Evolutionary conservation across 2,113 vertebrate genomes (phyloP).

Genomic region (Pogonocichla stellata): DNA sequence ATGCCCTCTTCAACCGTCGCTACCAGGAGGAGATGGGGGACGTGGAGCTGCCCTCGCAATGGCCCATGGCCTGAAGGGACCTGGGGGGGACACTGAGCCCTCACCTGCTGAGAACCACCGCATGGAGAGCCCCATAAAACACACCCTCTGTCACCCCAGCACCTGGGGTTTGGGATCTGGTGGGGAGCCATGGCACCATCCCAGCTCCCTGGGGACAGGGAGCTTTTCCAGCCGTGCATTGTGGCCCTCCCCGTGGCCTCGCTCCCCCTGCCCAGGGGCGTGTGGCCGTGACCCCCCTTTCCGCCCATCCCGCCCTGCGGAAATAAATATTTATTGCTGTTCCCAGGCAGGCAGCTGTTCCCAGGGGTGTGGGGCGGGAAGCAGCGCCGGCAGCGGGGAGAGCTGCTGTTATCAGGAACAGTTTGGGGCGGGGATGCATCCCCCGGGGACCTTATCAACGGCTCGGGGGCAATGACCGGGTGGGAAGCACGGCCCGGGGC

Average conservation of each 20-base stretch:
- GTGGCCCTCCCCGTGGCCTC: accelerated
- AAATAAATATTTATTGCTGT: constrained; percentile 58
- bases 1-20: constrained; percentile 65
- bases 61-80: constrained; percentile 47
- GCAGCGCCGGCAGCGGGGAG: accelerated
- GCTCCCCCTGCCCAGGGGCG: accelerated
- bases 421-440: neutral
- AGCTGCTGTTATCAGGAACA: accelerated
- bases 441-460: neutral
- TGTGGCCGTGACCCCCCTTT: neutral
- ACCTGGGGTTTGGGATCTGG: neutral
- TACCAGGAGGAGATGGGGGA: constrained; percentile 75
- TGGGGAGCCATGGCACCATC: accelerated
- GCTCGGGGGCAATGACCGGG: accelerated
- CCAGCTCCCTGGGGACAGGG: accelerated
- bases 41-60: constrained; percentile 45
- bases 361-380: accelerated
- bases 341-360: neutral
- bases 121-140: neutral
- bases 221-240: accelerated
- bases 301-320: accelerated
- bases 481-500: neutral
- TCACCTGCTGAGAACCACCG: accelerated
- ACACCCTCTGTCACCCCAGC: accelerated
- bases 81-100: neutral